Evolutionary conservation across 2,797 vertebrate genomes (phyloP).

Genomic region (Okamejei kenojei): DNA sequence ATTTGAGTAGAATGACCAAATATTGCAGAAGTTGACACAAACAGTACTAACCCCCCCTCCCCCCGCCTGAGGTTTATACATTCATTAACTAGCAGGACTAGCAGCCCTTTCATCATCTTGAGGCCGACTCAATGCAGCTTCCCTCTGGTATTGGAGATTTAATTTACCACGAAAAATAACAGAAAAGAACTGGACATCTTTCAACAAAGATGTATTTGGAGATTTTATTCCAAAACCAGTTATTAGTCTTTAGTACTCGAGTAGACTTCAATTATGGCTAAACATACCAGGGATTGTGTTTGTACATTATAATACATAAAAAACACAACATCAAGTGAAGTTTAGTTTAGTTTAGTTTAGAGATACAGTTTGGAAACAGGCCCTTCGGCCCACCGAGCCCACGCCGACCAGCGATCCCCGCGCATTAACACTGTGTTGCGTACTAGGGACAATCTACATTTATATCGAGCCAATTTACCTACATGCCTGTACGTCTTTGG

Average conservation of each 20-base stretch:
- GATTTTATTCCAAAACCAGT: background rate
- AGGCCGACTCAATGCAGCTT: background rate
- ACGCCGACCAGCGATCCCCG: too few species aligned
- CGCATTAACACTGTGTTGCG: too few species aligned
- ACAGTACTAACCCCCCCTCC: background rate
- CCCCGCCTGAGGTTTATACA: background rate
- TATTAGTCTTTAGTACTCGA: background rate
- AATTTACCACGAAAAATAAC: background rate
- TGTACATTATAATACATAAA: background rate
- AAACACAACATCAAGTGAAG: too few species aligned
- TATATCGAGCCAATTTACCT: too few species aligned
- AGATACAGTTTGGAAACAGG: too few species aligned
- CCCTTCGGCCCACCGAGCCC: too few species aligned
- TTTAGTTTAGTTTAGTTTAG: too few species aligned
- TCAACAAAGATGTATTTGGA: background rate
- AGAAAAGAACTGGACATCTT: background rate
- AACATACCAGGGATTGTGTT: background rate
- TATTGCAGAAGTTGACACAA: conserved; percentile 20
- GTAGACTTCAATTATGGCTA: background rate
- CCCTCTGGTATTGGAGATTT: background rate
- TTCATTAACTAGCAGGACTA: background rate
- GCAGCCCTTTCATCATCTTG: background rate
- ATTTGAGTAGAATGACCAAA: background rate
- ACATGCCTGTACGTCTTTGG: too few species aligned
- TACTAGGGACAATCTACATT: too few species aligned